These are phyloP conservation scores for Aratinga solstitialis DNA, from an alignment of 2,797 vertebrate genomes.

Conservation along the genomic window DNA sequence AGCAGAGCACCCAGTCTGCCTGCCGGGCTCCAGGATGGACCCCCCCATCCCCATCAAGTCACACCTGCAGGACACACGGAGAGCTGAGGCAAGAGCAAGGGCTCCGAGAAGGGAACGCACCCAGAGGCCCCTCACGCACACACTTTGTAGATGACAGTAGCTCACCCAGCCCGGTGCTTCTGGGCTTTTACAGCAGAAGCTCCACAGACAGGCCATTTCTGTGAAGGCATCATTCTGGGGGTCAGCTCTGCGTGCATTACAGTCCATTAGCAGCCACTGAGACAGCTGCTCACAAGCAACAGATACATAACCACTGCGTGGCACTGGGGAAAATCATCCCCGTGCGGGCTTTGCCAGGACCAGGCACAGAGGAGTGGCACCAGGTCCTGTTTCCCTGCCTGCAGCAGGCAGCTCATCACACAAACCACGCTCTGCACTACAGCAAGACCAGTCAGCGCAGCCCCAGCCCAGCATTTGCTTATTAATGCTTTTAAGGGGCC, in stretches of 20 bases:
- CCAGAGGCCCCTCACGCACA: not conserved
- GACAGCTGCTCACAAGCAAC: not conserved
- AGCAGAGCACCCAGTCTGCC: not conserved
- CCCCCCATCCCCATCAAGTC: not conserved
- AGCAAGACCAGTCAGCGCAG: fast-evolving
- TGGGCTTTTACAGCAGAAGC: not conserved
- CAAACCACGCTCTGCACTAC: fast-evolving
- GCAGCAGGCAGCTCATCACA: fast-evolving
- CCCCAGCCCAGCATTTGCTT: fast-evolving
- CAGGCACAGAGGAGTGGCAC: not conserved
- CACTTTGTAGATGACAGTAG: not conserved
- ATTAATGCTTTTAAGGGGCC: not conserved
- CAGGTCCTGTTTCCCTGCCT: not conserved
- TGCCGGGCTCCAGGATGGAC: too few relatives aligned
- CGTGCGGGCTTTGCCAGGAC: not conserved
- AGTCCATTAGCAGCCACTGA: not conserved
- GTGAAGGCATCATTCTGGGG: not conserved
- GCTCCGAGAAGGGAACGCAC: not conserved
- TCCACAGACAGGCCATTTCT: not conserved
- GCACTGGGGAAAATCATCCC: not conserved
- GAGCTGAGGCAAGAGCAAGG: not conserved
- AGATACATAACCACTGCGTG: not conserved
- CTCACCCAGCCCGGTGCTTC: not conserved
- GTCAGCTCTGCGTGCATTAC: not conserved
- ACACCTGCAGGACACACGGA: not conserved